These are phyloP conservation scores for Campoplex nolae DNA, from an alignment of 2,888 invertebrate genomes.

Conservation along the genomic window DNA sequence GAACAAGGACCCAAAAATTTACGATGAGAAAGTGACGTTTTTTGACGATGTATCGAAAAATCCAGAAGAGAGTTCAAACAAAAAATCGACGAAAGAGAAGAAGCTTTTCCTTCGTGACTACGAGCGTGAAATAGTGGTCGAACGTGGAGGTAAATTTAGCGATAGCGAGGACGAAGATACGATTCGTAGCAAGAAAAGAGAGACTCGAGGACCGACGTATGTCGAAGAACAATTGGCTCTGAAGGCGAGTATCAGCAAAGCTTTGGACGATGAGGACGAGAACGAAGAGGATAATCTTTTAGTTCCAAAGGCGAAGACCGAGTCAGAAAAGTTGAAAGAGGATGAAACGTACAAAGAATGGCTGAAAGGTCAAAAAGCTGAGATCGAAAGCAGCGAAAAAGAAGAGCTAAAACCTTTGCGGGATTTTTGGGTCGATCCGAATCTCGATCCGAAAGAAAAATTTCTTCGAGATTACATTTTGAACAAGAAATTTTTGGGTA, in stretches of 20 bases:
- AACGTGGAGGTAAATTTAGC: constrained; percentile 87
- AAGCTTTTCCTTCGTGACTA: constrained; percentile 91
- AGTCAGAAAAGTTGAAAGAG: constrained; percentile 82
- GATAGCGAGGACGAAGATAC: constrained; percentile 81
- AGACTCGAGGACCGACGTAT: constrained; percentile 86
- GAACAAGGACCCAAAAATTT: constrained; percentile 95
- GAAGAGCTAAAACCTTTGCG: constrained; percentile 90
- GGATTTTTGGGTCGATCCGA: constrained; percentile 93
- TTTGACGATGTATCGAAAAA: constrained; percentile 85
- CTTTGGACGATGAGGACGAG: constrained; percentile 85
- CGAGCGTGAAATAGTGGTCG: constrained; percentile 90
- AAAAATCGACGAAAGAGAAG: constrained; percentile 85
- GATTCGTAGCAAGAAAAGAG: constrained; percentile 71
- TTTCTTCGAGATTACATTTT: constrained; percentile 97
- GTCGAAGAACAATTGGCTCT: constrained; percentile 89
- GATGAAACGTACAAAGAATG: constrained; percentile 90
- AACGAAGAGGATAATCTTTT: constrained; percentile 82
- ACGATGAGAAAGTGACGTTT: constrained; percentile 90
- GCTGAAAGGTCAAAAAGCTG: constrained; percentile 90
- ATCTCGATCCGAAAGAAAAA: constrained; percentile 93
- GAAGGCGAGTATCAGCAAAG: constrained; percentile 88
- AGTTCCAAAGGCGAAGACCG: constrained; percentile 82
- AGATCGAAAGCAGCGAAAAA: constrained; percentile 86
- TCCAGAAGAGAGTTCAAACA: constrained; percentile 53
- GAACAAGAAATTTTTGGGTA: constrained; percentile 89